Evolutionary conservation across 2,888 invertebrate genomes (phyloP), one percentile per base, ranked within the genome.

Genomic region (Empis livida): DNA sequence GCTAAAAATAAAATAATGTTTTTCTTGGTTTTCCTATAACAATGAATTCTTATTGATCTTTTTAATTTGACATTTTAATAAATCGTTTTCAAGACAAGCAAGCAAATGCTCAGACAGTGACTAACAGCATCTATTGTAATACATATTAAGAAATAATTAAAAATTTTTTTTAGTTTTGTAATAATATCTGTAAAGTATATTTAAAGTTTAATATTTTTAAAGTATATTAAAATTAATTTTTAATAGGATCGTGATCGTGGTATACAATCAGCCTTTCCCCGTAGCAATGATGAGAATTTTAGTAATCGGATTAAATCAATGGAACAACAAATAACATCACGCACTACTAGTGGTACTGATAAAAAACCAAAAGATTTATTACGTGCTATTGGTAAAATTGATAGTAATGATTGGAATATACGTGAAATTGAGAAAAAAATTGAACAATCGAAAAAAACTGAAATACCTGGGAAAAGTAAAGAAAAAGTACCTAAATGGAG

Each of bases 401-500:
- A 91, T 62, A 80, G 83, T 50, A 84, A 79, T 49, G 92, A 93
- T 67, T 92, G 92, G 91, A 91, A 92, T 68, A 82, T 92, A 32
- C 84, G 85, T 56, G 84, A 89, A 66, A 88, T 93, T 30, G 91
- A 93, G 62, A 82, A 86, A 63, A 91, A 92, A 69, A 91, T 92
- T 31, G 81, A 80, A 48, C 72, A 75, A 56, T 70, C 68, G 1
- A 68, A 68, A 49, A 67, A 68, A 52, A 66, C 67, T 0, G 70
- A 70, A 55, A 61, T 64, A 46, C 63, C 62, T 10, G 67, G 69
- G 15, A 66, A 72, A 57, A 68, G 73, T 10, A 74, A 76, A 42
- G 85, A 86, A 59, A 83, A 82, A 63, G 91, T 92, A 45, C 92
- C 92, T 10, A 90, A 90, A 65, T 92, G 92, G 92, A 91, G 87